Percentiles rank a stretch among this genome's conserved stretches.
Evolutionary conservation across 2,797 vertebrate species (phyloP).

Genomic region (Falco biarmicus): DNA sequence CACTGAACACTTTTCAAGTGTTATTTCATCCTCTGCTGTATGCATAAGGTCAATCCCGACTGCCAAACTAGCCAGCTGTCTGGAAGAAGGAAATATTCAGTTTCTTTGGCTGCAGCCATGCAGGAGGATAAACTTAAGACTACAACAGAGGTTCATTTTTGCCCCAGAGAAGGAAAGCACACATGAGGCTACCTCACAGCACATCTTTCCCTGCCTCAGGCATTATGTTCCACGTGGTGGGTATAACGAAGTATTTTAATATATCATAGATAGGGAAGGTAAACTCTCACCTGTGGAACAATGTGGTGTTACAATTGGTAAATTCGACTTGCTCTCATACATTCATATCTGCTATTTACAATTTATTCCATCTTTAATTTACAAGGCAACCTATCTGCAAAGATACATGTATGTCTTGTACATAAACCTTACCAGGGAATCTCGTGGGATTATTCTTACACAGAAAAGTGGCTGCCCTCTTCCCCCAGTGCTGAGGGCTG

Average conservation of each 20-base stretch:
- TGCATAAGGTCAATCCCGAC: not conserved
- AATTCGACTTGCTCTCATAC: not conserved
- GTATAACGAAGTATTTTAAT: not conserved
- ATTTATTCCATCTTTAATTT: not conserved
- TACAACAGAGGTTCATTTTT: not conserved
- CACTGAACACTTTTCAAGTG: not conserved
- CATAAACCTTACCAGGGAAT: not conserved
- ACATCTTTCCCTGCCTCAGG: not conserved
- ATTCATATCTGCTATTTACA: not conserved
- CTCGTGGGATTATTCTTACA: not conserved
- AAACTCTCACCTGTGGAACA: not conserved
- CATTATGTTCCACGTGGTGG: too few relatives aligned
- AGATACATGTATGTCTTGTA: not conserved
- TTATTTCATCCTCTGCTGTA: not conserved
- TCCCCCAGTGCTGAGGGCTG: not conserved
- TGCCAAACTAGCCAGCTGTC: not conserved
- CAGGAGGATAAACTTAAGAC: not conserved
- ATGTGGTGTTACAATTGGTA: not conserved
- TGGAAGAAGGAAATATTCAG: not conserved
- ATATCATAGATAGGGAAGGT: accelerated
- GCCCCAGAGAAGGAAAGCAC: not conserved
- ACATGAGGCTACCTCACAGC: accelerated
- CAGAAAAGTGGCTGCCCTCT: not conserved
- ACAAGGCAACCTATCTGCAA: not conserved
- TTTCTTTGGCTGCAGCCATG: not conserved